Base-by-base conservation (phyloP, 2,797 vertebrate species). In the Morelia viridis region DNA sequence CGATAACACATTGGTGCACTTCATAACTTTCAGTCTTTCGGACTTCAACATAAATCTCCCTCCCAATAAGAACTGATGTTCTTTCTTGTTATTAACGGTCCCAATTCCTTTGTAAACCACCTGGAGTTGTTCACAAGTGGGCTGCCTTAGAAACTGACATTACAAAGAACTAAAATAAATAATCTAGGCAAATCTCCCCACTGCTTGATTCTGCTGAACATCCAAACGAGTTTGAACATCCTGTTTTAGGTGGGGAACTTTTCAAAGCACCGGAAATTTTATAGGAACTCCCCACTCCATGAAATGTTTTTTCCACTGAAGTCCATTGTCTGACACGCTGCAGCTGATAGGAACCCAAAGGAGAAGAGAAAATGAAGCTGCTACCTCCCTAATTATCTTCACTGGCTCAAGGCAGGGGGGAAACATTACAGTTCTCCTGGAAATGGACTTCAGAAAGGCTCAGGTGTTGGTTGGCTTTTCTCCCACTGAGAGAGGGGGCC, bases 191-290 rank as follows among this genome's bases (percentile, higher is more conserved):
- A 4, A n/a, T n/a, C 28, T 35, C 53, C 57, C 22, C 4, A 5
- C 22, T 19, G 19, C 28, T 65, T 19, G 26, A 7, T 35, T 71
- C 88, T 24, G n/a, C 26, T n/a, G 61, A 71, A 56, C 2, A 8
- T n/a, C 15, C 1, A 60, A 68, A 31, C 17, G 15, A 4, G 12
- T 17, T 22, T 11, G 12, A 8, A 24, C 10, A 3, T 89, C 41
- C 83, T 0, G 0, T 8, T 28, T 68, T 64, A 89, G 60, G 56
- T 88, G 3, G 0, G 22, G 0, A 5, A 46, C 12, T 17, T 87
- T n/a, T 58, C 61, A 4, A 28, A 28, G 3, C 84, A 62, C 76
- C 4, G 28, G n/a, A 50, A 87, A 28, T 61, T 68, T 22, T 15
- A 24, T n/a, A 31, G 35, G 28, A 61, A 57, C 7, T 5, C 0